Base-by-base conservation (phyloP, 2,797 vertebrate genomes). In the Staurois parvus region DNA sequence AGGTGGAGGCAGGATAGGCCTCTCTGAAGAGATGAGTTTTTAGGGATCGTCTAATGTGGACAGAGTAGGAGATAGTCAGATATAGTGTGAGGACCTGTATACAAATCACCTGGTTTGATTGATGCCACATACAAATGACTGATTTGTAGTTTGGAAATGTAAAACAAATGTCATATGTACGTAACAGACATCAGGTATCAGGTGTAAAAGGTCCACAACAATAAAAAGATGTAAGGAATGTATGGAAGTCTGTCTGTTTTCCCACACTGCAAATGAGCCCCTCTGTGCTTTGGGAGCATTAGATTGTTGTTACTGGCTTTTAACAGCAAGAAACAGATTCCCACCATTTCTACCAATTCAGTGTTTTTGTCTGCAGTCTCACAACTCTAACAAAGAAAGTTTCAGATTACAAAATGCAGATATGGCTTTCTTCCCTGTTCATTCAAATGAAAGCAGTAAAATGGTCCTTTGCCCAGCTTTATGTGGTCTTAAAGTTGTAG, bases 331-430 rank as follows among this genome's bases (percentile, higher is more conserved):
- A 68, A 10, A 68, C 30, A 26, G 34, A 4, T 76, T 83, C 28
- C 45, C 56, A 34, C 32, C 0, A 56, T 8, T 34, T 66, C 45
- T 45, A 66, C 42, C 68, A 0, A 67, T 48, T 75, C 29, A 34
- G 24, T 24, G 48, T 29, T 45, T n/a, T 72, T 62, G 29, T 74
- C 10, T 45, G 37, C 24, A 12, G 30, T 17, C 45, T 84, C 30
- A 52, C 17, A 72, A 42, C 24, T 42, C 45, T 10, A 52, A 77
- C 67, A 76, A 70, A 32, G 21, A 70, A 80, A 3, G 66, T 80
- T 56, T 80, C 30, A 59, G 11, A 72, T 80, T 80, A 70, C 68
- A 72, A 37, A 72, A 72, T n/a, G 24, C 34, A 56, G 67, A 52
- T 77, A n/a, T 45, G 21, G 77, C 11, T 52, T 21, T 70, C 11